Evolutionary conservation across 2,888 invertebrate genomes (phyloP).

Genomic region (Agrochola lota): DNA sequence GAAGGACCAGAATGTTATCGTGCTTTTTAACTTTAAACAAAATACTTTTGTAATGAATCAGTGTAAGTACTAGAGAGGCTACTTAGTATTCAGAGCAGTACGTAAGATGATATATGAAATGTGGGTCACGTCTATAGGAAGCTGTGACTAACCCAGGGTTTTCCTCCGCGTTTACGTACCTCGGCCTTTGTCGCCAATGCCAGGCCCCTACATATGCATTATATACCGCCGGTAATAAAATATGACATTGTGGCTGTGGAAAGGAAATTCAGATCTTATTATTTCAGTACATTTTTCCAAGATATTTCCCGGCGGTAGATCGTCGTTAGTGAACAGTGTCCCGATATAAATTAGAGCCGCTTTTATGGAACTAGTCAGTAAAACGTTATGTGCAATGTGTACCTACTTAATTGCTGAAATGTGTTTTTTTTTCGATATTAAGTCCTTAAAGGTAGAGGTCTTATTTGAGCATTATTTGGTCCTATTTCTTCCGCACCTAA

Average conservation of each 20-base stretch:
- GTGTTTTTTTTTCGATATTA: too few relatives aligned
- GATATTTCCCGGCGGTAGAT: constrained; percentile 15
- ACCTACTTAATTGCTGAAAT: not conserved
- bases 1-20: not conserved
- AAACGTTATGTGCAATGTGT: not conserved
- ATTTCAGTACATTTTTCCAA: constrained; percentile 36
- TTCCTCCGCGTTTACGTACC: constrained; percentile 65
- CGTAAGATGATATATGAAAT: constrained; percentile 56
- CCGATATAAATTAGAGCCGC: constrained; percentile 1
- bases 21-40: constrained; percentile 1
- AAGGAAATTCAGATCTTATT: constrained; percentile 39
- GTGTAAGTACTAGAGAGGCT: not conserved
- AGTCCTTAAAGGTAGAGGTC: not conserved
- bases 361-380: not conserved
- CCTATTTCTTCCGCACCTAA: not conserved
- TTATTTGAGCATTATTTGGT: not conserved
- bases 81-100: constrained; percentile 43
- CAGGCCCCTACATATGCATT: constrained; percentile 54
- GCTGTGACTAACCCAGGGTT: constrained; percentile 74
- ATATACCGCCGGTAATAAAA: constrained; percentile 43
- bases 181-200: constrained; percentile 57
- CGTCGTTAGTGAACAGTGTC: not conserved
- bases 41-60: constrained; percentile 9
- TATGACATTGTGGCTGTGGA: constrained; percentile 52
- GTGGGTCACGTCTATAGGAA: constrained; percentile 78